These are phyloP conservation scores for Arctocebus calabarensis DNA, from an alignment of 2,797 vertebrate genomes.

Conservation along the genomic window DNA sequence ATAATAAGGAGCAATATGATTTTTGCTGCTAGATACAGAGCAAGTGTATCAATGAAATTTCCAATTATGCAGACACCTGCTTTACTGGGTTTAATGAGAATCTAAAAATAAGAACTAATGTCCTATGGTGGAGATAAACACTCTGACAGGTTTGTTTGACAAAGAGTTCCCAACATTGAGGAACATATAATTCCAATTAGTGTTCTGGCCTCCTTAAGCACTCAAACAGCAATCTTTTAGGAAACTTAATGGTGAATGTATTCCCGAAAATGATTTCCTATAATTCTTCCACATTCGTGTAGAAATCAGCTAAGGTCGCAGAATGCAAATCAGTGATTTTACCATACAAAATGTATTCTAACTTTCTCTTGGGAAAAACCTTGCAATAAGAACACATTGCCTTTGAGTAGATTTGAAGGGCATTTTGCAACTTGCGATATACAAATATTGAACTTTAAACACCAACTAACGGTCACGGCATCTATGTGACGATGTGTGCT, in stretches of 20 bases:
- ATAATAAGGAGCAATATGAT: constrained; percentile 31
- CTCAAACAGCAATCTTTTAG: constrained; percentile 11
- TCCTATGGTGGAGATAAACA: constrained; percentile 56
- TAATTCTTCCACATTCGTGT: constrained; percentile 50
- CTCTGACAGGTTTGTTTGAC: constrained; percentile 53
- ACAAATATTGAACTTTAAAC: constrained; percentile 47
- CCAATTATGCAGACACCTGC: constrained; percentile 41
- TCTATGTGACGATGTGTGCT: background rate
- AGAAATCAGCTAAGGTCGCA: constrained; percentile 30
- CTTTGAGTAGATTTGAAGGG: constrained; percentile 34
- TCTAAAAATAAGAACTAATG: constrained; percentile 67
- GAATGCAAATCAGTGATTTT: constrained; percentile 69
- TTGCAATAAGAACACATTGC: constrained; percentile 18
- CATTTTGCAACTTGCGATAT: constrained; percentile 53
- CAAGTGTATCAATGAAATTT: constrained; percentile 4
- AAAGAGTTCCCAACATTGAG: constrained; percentile 21
- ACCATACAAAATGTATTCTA: constrained; percentile 44
- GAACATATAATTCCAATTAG: background rate
- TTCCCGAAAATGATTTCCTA: constrained; percentile 51
- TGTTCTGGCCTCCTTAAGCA: background rate
- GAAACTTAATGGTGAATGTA: constrained; percentile 20
- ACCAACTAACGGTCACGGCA: background rate
- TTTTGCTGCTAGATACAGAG: constrained; percentile 31
- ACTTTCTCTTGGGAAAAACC: constrained; percentile 60
- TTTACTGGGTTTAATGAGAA: constrained; percentile 58